phyloP scores from a whole-genome alignment of 2,797 vertebrate genomes.

The Nothura maculosa region DNA sequence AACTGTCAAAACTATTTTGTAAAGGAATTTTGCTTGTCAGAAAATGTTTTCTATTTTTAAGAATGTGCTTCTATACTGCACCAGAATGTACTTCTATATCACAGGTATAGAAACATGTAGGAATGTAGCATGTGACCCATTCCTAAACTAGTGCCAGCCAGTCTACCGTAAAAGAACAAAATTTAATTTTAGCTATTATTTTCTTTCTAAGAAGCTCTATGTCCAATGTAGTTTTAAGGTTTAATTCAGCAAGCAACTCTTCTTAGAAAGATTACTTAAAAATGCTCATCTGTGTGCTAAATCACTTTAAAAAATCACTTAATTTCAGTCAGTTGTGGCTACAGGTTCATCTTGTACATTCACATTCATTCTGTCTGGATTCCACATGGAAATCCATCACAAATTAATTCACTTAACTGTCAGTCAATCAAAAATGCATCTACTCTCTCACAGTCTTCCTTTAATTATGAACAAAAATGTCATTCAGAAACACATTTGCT shows the following conservation, averaged over 20 bases:
- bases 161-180: accelerated
- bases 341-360: background rate
- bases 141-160: background rate
- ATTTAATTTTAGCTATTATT: background rate
- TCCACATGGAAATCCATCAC: background rate
- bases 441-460: background rate
- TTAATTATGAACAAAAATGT: conserved; percentile 14
- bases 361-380: background rate
- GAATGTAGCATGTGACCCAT: background rate
- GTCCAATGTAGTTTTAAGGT: background rate
- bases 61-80: background rate
- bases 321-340: background rate
- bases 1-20: background rate
- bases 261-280: background rate
- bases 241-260: background rate
- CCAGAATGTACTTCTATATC: background rate
- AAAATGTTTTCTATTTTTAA: background rate
- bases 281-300: background rate
- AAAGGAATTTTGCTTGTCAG: background rate
- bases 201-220: background rate
- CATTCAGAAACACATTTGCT: background rate
- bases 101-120: background rate
- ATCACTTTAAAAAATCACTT: background rate
- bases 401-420: background rate
- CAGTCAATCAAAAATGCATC: background rate